Conservation (phyloP, 2,888 invertebrate genomes). For the Lordiphosa andalusiaca region DNA sequence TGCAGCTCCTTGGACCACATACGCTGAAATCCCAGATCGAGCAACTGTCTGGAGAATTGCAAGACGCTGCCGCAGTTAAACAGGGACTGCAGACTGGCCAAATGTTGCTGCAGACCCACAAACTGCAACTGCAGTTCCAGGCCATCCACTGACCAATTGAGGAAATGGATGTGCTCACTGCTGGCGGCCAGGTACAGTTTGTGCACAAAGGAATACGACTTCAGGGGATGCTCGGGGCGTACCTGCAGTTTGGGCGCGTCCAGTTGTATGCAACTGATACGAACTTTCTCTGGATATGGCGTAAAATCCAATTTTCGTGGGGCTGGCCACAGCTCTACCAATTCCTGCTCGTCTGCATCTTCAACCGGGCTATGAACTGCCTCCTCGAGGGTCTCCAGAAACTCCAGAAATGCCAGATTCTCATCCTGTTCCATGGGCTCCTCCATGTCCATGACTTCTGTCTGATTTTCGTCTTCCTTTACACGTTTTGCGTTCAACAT, state of each 20-base stretch:
- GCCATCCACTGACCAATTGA: constrained; percentile 42
- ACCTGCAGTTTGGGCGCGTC: constrained; percentile 1
- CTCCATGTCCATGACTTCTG: not conserved
- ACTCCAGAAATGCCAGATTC: not conserved
- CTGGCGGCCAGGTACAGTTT: constrained; percentile 39
- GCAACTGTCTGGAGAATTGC: constrained; percentile 24
- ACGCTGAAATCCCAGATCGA: constrained; percentile 27
- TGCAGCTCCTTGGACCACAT: not conserved
- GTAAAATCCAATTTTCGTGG: no score
- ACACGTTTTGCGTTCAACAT: no score
- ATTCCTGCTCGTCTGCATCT: not conserved
- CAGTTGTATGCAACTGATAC: constrained; percentile 6
- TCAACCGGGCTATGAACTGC: no score
- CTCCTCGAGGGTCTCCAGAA: not conserved
- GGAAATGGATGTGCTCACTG: constrained; percentile 3
- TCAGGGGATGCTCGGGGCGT: not conserved
- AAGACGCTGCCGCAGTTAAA: constrained; percentile 24
- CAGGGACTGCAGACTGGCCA: constrained; percentile 21
- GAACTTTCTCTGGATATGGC: not conserved
- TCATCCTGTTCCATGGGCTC: not conserved
- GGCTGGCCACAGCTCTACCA: not conserved
- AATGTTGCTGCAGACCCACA: constrained; percentile 44
- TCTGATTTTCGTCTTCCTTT: not conserved
- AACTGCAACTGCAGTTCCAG: constrained; percentile 36
- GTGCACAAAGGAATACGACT: constrained; percentile 26